Base-by-base conservation (phyloP, 30 jellyfish, hydroid and myxozoan species). In the Rhopilema esculentum region DNA sequence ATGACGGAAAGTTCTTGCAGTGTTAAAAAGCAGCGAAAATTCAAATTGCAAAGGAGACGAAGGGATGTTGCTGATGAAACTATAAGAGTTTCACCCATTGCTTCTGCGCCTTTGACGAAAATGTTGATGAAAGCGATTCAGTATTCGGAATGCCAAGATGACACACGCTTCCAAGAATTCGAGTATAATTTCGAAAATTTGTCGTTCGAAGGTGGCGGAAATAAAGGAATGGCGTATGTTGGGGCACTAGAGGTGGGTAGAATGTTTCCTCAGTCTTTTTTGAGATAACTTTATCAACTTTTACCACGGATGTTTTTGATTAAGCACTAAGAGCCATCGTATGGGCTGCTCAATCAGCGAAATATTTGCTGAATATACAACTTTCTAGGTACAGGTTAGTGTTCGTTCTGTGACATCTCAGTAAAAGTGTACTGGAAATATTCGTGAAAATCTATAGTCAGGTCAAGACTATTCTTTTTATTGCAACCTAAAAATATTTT, bases 161-260 rank as follows among this genome's bases (percentile, higher is more conserved):
- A 66, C 33, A 19, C 74, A 1, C 48, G 61, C 16, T 28, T 80
- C 33, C 71, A 19, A 80, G 82, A 80, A 52, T 65, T 16, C 69
- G 33, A 49, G 48, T 51, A 27, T 12, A 65, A 70, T 69, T 67
- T 76, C 62, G 87, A 87, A 23, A 87, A 87, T 71, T 80, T 87
- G 21, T 80, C 63, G 1, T 87, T 87, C 57, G 95, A 87, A 77
- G 95, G 95, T 19, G 95, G 95, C 9, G 95, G 95, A 8, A 87
- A 87, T 66, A 87, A 87, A 52, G 95, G 95, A 40, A 69, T 80
- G 40, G 85, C 95, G 33, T 87, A 87, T 40, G 81, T 87, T 32
- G 95, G 95, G 8, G 75, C 95, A 1, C 23, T 87, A 73, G 32
- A 50, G 95, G 95, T 87, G 53, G 27, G 91, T 29, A 23, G 26